Evolutionary conservation across 2,797 vertebrate genomes (phyloP).

Genomic region (Tapirus indicus): DNA sequence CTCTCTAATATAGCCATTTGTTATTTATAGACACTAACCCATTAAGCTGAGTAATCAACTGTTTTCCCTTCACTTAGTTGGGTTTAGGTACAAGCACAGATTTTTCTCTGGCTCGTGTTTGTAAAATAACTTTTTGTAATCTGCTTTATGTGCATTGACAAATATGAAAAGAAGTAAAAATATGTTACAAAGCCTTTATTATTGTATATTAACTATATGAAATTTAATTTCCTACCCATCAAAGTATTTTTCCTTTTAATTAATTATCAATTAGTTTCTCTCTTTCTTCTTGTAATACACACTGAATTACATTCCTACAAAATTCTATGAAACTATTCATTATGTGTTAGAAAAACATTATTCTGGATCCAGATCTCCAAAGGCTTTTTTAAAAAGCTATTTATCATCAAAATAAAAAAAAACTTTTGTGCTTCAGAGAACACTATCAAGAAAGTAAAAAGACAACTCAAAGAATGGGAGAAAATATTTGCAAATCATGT

Average conservation of each 20-base stretch:
- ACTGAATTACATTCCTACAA: slow-evolving; percentile 42
- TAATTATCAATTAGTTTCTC: slow-evolving; percentile 28
- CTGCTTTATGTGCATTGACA: not conserved
- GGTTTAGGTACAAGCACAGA: not conserved
- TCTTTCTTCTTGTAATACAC: slow-evolving; percentile 51
- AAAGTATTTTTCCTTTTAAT: slow-evolving; percentile 83
- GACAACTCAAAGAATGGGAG: not conserved
- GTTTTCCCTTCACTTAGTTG: not conserved
- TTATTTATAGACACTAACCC: not conserved
- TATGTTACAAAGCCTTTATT: not conserved
- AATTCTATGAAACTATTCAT: not conserved
- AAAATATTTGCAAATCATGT: not conserved
- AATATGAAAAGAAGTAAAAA: not conserved
- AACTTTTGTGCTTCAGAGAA: not conserved
- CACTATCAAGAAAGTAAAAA: not conserved
- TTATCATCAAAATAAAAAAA: not conserved
- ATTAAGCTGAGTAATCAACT: not conserved
- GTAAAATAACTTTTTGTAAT: slow-evolving; percentile 2
- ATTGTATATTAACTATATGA: slow-evolving; percentile 74
- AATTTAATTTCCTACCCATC: slow-evolving; percentile 85
- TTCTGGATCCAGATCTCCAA: not conserved
- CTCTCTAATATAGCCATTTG: not conserved
- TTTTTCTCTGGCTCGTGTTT: slow-evolving; percentile 7
- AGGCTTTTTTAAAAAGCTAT: not conserved
- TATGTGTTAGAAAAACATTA: not conserved